Base-by-base conservation (phyloP, 2,888 invertebrate genomes). In the Andrena flavipes region DNA sequence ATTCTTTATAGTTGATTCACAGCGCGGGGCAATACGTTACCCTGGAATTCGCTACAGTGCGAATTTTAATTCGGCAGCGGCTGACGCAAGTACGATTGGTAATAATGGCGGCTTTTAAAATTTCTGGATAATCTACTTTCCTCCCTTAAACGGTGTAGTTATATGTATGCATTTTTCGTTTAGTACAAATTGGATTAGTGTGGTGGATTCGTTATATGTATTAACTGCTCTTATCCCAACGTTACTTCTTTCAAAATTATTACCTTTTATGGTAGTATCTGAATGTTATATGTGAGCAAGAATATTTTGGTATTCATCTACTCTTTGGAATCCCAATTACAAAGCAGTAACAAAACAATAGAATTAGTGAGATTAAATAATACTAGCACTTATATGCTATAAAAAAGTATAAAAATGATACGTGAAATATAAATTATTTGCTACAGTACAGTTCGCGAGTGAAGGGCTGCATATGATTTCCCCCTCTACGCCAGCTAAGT, bases 81-180 rank as follows among this genome's bases (percentile, higher is more conserved):
- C 6, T 23, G 2, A 13, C 5, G n/a, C 59, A 30, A n/a, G 29
- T 20, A 23, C 26, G 35, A 73, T 65, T 65, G 33, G 30, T 20
- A 54, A 56, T 76, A 51, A 76, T 49, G 23, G 20, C 23, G n/a
- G 29, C 54, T 33, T 26, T 33, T 35, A 63, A 54, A 63, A 72
- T 35, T 48, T 35, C 35, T 13, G n/a, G 54, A 33, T 74, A 59
- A 67, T 59, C 59, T 30, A 49, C 64, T 35, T n/a, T 29, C 23
- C 20, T 23, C n/a, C 16, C 5, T 59, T 33, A 74, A 29, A 59
- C 26, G 30, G 65, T 2, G 4, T 20, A 13, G 48, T 59, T 51
- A 10, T 26, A 54, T 56, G 48, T 10, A 30, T n/a, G 8, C 35
- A 26, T 79, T 63, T 63, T 76, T 69, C 78, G 48, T 77, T 77